Conservation (phyloP, 1,140 invertebrate genomes). For the Magallana angulata region DNA sequence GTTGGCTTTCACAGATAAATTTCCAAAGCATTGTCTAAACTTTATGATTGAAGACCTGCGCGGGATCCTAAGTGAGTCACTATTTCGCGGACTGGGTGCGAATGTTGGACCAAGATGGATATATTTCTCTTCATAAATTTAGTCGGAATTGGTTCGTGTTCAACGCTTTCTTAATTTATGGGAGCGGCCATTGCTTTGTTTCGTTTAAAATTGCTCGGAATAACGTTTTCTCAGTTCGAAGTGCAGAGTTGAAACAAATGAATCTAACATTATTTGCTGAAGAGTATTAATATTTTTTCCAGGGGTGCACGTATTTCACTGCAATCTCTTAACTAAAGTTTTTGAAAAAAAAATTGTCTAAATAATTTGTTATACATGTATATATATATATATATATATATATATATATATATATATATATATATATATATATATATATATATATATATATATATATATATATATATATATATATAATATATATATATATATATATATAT, state of each 20-base stretch:
- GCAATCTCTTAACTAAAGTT: too few relatives aligned
- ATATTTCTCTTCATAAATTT: constrained; percentile 40
- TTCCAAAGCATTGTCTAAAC: constrained; percentile 29
- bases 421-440: not conserved
- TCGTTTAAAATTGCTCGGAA: not conserved
- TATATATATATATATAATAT: too few relatives aligned
- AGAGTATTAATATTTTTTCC: too few relatives aligned
- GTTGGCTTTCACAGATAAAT: constrained; percentile 47
- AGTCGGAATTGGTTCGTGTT: not conserved
- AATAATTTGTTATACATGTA: not conserved
- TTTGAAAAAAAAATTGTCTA: too few relatives aligned
- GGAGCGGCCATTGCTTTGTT: not conserved
- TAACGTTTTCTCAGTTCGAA: too few relatives aligned
- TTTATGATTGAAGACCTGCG: constrained; percentile 40
- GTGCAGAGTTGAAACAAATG: too few relatives aligned
- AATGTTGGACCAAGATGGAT: constrained; percentile 20
- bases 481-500: not conserved
- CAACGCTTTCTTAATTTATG: not conserved
- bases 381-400: too few relatives aligned
- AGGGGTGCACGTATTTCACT: too few relatives aligned
- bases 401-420: not conserved
- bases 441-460: not conserved
- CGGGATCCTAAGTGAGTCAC: constrained; percentile 13
- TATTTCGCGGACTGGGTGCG: constrained; percentile 17
- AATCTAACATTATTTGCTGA: too few relatives aligned